Conservation (phyloP, 2,797 vertebrate species). For the Spatula versicolor region DNA sequence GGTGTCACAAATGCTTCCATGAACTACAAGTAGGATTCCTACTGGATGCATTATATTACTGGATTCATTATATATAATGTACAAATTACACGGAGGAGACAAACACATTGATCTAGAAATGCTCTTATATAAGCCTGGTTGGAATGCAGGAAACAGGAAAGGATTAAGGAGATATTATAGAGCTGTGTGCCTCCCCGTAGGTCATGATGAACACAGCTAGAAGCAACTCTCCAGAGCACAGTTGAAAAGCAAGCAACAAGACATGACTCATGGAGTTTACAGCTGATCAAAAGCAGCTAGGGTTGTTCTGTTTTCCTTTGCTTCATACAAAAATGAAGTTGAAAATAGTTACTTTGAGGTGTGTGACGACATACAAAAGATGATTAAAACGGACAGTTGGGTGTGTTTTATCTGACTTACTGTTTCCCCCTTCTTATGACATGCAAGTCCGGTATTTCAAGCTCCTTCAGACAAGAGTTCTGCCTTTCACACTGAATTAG, state of each 20-base stretch:
- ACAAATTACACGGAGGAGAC: neutral
- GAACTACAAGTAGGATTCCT: neutral
- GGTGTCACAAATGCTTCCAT: neutral
- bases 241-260: neutral
- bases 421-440: neutral
- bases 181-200: neutral
- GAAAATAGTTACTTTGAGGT: neutral
- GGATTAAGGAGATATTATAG: constrained; percentile 33
- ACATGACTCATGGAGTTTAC: neutral
- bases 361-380: neutral
- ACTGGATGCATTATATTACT: neutral
- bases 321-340: neutral
- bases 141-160: constrained; percentile 67
- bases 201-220: neutral
- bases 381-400: neutral
- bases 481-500: constrained; percentile 32
- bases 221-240: neutral
- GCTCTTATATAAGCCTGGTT: neutral
- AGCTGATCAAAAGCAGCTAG: neutral
- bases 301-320: neutral
- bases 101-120: constrained; percentile 9
- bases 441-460: constrained; percentile 50
- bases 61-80: neutral
- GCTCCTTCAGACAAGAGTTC: constrained; percentile 6
- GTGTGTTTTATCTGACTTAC: neutral